Evolutionary conservation across 1,140 invertebrate species (phyloP), one percentile per base, ranked within the genome.

Genomic region (Venustaconcha ellipsiformis): DNA sequence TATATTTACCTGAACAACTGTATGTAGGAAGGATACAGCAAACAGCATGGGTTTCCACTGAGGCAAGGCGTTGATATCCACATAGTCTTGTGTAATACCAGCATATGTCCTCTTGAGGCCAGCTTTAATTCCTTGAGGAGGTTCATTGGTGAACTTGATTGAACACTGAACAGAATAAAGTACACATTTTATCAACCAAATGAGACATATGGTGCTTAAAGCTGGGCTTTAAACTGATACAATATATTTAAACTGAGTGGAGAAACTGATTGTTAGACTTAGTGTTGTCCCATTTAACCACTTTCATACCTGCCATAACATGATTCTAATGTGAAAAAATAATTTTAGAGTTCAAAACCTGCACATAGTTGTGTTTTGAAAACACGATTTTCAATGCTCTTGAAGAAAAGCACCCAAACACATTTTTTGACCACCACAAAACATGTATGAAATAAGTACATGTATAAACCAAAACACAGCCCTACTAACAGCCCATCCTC

Each of bases 1-100:
- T 37, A 37, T 57, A 63, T 23, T 23, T 81, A 86, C 97, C 83
- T 90, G 90, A 2, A 90, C 88, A 66, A 88, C 87, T 14, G 88
- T 89, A 69, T 90, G 89, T 20, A 99, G 90, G 91, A 99, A 99
- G 11, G 96, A 96, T 2, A 98, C 95, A 0, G 95, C 95, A 84
- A 97, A 99, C 12, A 99, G 89, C 59, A 99, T 89, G 0, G 95
- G 95, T 20, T 96, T 96, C 97, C 97, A 99, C 88, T 97, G 95
- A 56, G 78, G 74, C 73, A 88, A 69, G 72, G 74, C 84, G 70
- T 75, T 83, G 37, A 88, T 80, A 78, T 88, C 87, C 14, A 89
- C 78, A 59, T 79, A 87, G 37, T 89, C 88, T 67, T 88, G 88
- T 14, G 83, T 83, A 59, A 89, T 83, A 57, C 79, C 82, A 65